Conservation (phyloP, 1,140 invertebrate species). For the Macrosteles quadrilineatus region DNA sequence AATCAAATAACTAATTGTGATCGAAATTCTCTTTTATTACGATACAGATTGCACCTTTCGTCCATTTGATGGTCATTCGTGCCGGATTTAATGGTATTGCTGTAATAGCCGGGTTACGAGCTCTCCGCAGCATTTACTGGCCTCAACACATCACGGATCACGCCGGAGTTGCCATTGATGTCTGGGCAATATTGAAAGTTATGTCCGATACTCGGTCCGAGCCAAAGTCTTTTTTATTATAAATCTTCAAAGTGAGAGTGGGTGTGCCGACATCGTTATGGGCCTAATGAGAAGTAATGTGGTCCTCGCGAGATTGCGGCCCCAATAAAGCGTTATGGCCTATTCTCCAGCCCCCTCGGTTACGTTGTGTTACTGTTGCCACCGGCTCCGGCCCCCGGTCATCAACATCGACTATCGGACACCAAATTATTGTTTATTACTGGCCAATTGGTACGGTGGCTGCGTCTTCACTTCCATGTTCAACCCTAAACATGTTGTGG, state of each 20-base stretch:
- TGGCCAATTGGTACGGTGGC: not conserved
- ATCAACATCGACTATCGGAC: not conserved
- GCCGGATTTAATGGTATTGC: no score
- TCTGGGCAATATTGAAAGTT: conserved; percentile 38
- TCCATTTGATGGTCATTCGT: no score
- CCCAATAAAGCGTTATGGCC: conserved; percentile 25
- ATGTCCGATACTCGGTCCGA: conserved; percentile 33
- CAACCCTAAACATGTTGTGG: not conserved
- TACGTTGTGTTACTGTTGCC: not conserved
- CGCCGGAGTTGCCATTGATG: no score
- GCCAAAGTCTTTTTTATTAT: conserved; percentile 39
- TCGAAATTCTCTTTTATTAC: no score
- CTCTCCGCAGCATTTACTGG: no score
- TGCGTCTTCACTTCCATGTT: not conserved
- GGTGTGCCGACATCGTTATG: conserved; percentile 17
- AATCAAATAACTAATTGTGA: no score
- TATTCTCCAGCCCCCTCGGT: conserved; percentile 15
- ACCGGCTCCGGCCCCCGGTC: no score
- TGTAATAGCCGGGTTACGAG: no score
- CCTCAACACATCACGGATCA: no score
- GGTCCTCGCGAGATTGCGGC: conserved; percentile 8
- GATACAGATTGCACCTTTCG: no score
- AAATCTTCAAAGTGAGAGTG: conserved; percentile 34
- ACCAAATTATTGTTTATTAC: conserved; percentile 23
- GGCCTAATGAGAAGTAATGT: conserved; percentile 33